Evolutionary conservation across 2,888 invertebrate species (phyloP), one percentile per base, ranked within the genome.

Genomic region (Norana najaformis): DNA sequence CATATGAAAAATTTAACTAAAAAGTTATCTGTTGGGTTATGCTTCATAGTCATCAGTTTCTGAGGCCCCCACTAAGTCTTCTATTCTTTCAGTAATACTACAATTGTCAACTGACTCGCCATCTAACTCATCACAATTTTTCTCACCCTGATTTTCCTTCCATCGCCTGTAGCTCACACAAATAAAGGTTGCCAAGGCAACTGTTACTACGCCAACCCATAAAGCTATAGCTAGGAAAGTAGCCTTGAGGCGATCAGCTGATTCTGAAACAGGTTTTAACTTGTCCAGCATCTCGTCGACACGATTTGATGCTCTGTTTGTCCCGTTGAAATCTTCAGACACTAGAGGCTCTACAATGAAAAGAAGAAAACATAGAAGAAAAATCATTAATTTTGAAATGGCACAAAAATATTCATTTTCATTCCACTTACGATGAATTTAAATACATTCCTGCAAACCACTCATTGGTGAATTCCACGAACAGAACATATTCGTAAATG

Each of bases 41-140:
- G 85, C 36, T 85, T 85, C 85, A 23, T 85, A 85, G 36, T 85
- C 85, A 16, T 85, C 85, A 35, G 85, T 85, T 37, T 85, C 85
- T 6, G 85, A 85, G 18, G 85, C 85, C 23, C 85, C 85, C 36
- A 85, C 85, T 35, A 85, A 37, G 37, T 85, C 85, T 37, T 85
- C 85, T 1, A 85, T 85, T 85, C 85, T 85, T 23, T 85, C 85
- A 18, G 37, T 8, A 35, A 37, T 18, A 23, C 36, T 85, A 85
- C 18, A 18, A 23, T 85, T 36, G 85, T 85, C 85, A 36, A 36
- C 18, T 34, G 35, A 85, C 18, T 85, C 85, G 16, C 20, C 85
- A 36, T 85, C 85, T 18, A 1, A 34, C 35, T 85, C 85, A 23
- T 85, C 85, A 35, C 18, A 53, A 23, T 34, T 5, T 23, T 85